These are phyloP conservation scores for Morinoia aosen DNA, from an alignment of 2,888 invertebrate species.

Conservation along the genomic window DNA sequence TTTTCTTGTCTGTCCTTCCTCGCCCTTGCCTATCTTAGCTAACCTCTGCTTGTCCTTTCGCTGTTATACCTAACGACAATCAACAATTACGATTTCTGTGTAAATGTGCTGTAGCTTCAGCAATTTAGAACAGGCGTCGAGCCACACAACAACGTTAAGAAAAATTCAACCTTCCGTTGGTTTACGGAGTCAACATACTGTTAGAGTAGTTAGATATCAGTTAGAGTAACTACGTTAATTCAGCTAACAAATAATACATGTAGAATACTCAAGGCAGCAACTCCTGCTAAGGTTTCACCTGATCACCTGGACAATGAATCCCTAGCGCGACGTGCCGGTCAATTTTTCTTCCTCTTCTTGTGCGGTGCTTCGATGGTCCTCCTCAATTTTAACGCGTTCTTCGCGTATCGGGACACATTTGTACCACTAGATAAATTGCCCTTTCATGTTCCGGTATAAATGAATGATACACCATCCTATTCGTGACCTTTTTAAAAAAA, in stretches of 20 bases:
- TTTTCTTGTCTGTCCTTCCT: no score
- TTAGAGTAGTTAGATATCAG: neutral
- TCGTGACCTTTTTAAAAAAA: no score
- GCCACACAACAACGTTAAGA: neutral
- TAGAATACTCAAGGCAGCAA: neutral
- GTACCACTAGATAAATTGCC: neutral
- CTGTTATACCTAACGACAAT: neutral
- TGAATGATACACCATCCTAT: no score
- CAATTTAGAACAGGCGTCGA: neutral
- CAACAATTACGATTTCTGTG: neutral
- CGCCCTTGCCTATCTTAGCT: no score
- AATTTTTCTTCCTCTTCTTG: neutral
- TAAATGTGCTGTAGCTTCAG: neutral
- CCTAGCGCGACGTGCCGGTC: neutral
- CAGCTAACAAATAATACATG: neutral
- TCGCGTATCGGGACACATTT: neutral
- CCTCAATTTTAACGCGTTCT: neutral
- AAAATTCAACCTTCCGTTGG: neutral
- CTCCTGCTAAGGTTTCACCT: neutral
- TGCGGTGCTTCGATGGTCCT: neutral
- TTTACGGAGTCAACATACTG: neutral
- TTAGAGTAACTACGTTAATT: no score
- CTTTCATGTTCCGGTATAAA: no score
- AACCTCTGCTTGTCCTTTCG: neutral
- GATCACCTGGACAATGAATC: neutral